phyloP scores from a whole-genome alignment of 2,113 vertebrate species.

The Zonotrichia leucophrys region DNA sequence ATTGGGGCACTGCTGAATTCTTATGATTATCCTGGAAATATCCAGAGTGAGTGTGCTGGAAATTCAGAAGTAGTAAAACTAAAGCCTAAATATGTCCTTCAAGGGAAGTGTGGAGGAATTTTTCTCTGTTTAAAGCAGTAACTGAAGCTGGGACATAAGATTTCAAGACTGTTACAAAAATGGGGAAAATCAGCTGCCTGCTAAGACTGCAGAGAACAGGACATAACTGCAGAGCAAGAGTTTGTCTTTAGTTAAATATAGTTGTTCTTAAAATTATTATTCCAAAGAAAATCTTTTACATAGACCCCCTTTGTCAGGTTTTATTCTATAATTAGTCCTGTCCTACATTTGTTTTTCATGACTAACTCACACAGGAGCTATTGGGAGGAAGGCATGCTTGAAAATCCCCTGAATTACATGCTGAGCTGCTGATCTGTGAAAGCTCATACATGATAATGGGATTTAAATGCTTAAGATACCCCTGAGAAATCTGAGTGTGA shows the following conservation, averaged over 20 bases:
- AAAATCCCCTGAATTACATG: not conserved
- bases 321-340: not conserved
- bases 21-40: not conserved
- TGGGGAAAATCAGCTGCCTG: not conserved
- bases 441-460: not conserved
- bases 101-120: not conserved
- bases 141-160: not conserved
- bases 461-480: not conserved
- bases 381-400: not conserved
- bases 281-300: not conserved
- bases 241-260: not conserved
- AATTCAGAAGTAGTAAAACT: not conserved
- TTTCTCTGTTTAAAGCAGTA: not conserved
- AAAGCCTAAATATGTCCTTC: not conserved
- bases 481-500: not conserved
- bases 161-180: not conserved
- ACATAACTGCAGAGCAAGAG: not conserved
- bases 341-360: not conserved
- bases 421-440: not conserved
- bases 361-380: not conserved
- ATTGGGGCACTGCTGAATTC: not conserved
- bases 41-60: not conserved
- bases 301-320: not conserved
- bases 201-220: not conserved
- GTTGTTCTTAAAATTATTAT: not conserved